Evolutionary conservation across 2,113 vertebrate genomes (phyloP), one percentile per base, ranked within the genome.

Genomic region (Trichomycterus rosablanca): DNA sequence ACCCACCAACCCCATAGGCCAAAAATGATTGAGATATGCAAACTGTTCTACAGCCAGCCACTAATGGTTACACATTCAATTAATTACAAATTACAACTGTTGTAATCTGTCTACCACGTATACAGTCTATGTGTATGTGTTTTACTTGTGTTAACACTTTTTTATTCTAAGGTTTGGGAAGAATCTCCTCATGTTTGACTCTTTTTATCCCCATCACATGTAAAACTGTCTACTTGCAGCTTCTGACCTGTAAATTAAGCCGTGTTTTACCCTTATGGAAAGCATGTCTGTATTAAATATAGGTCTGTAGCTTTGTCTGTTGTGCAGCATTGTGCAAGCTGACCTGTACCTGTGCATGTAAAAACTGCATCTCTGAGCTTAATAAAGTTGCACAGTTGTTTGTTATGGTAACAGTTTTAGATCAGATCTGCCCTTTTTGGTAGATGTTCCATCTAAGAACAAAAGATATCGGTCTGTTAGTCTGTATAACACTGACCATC

Each of bases 101-200:
- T n/a, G n/a, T 40, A 11, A 40, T 39, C 7, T 40, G 37, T 40
- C 37, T 14, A n/a, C 14, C 15, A n/a, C 5, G 5, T 40, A 40
- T 40, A 40, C 37, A 40, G 37, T 5, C 37, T 40, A 40, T 40
- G 37, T 39, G 35, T 39, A 39, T 14, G 12, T 40, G 37, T 40
- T 14, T 40, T 40, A 5, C 54, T 71, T 59, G 76, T 65, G 48
- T 44, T 72, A 34, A 62, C 70, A 68, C 69, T 63, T 63, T 71
- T 53, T 67, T 67, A 62, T 42, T 34, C 62, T 59, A 53, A 28
- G 20, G 23, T 59, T 63, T 18, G 30, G 45, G 57, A 44, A 46
- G 51, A 81, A 85, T 78, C 81, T 84, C 40, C 23, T 16, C 80
- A 88, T 50, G 55, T 70, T 35, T 86, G 87, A 80, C 81, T 80